These are phyloP conservation scores for Bombus waltoni DNA, from an alignment of 1,140 invertebrate species.

Conservation along the genomic window DNA sequence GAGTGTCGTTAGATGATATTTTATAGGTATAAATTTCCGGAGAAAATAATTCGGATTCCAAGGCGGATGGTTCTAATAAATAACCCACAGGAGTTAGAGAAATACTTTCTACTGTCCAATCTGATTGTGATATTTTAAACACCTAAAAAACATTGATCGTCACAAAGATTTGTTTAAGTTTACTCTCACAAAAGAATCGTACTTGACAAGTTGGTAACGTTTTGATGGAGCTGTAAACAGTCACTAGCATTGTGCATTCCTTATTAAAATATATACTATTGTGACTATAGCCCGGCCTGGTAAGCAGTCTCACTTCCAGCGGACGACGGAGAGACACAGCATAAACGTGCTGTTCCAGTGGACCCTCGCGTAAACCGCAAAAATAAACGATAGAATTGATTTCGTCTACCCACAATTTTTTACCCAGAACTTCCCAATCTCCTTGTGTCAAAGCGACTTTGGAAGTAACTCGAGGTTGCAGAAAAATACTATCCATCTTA, in stretches of 20 bases:
- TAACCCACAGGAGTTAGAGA: constrained; percentile 87
- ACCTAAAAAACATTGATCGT: constrained; percentile 80
- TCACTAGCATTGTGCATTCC: constrained; percentile 93
- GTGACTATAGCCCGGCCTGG: constrained; percentile 90
- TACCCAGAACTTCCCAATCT: constrained; percentile 92
- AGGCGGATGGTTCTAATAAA: constrained; percentile 86
- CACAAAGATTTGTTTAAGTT: background rate
- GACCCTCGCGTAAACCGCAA: constrained; percentile 90
- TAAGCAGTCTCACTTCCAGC: constrained; percentile 87
- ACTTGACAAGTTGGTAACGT: constrained; percentile 90
- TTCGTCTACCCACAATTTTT: constrained; percentile 91
- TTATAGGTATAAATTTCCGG: constrained; percentile 90
- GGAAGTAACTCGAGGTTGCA: constrained; percentile 85
- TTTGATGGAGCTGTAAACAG: constrained; percentile 94
- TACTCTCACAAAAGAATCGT: constrained; percentile 28
- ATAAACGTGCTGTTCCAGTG: constrained; percentile 92
- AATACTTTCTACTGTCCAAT: constrained; percentile 87
- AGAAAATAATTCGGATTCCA: constrained; percentile 85
- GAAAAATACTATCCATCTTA: constrained; percentile 82
- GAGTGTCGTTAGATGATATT: constrained; percentile 88
- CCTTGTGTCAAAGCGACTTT: constrained; percentile 90
- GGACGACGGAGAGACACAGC: constrained; percentile 88
- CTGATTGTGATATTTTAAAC: constrained; percentile 87
- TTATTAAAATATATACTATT: constrained; percentile 90
- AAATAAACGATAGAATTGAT: constrained; percentile 90